These are phyloP conservation scores for Mustela erminea DNA, from an alignment of 2,797 vertebrate genomes.

Conservation along the genomic window DNA sequence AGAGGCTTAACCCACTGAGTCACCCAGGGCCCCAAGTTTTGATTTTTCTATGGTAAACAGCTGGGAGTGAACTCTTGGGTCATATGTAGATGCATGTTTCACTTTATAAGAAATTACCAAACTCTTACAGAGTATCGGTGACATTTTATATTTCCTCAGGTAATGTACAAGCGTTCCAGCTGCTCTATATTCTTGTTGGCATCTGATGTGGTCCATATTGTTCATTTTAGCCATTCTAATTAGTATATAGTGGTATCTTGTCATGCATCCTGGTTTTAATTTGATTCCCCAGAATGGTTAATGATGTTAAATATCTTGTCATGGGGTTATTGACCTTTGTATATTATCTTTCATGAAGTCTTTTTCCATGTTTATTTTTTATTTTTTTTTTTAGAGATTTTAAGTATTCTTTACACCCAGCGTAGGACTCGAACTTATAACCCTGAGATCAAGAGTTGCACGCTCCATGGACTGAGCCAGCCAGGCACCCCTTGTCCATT, in stretches of 20 bases:
- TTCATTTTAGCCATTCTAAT: conserved; percentile 5
- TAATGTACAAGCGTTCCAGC: neutral
- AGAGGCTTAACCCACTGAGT: too few species aligned
- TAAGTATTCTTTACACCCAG: neutral
- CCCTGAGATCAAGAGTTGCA: neutral
- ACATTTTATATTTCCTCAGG: neutral
- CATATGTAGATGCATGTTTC: neutral
- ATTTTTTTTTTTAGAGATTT: neutral
- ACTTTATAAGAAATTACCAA: neutral
- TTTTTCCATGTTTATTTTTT: neutral
- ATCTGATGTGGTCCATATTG: neutral
- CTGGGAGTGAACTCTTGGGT: neutral
- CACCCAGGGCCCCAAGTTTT: neutral
- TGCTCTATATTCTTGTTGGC: neutral
- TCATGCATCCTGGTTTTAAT: conserved; percentile 11
- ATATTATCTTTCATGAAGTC: neutral
- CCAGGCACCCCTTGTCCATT: neutral
- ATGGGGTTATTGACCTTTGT: neutral
- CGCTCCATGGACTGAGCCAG: neutral
- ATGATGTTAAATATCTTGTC: neutral
- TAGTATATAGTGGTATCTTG: neutral
- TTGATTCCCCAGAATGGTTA: conserved; percentile 12
- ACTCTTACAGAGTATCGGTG: neutral
- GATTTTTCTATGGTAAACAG: neutral
- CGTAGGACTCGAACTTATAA: neutral